These are phyloP conservation scores for Nemotelus nigrinus DNA, from an alignment of 2,888 invertebrate genomes.

Conservation along the genomic window DNA sequence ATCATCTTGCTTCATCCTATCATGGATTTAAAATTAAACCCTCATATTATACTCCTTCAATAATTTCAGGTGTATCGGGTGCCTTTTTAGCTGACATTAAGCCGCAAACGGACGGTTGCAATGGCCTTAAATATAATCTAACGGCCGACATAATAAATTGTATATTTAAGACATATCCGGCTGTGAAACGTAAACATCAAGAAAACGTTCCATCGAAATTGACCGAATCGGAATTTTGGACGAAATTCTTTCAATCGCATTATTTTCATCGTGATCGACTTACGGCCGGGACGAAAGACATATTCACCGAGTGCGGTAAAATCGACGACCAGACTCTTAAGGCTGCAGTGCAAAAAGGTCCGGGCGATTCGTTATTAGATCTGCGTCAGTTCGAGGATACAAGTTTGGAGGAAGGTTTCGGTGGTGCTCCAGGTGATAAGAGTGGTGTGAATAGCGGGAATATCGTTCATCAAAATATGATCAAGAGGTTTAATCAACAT, in stretches of 20 bases:
- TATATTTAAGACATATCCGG: constrained; percentile 99
- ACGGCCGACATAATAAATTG: constrained; percentile 97
- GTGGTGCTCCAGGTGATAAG: constrained; percentile 63
- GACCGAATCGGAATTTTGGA: constrained; percentile 98
- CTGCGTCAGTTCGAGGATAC: constrained; percentile 82
- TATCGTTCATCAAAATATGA: constrained; percentile 89
- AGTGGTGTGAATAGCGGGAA: constrained; percentile 67
- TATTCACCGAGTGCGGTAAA: constrained; percentile 98
- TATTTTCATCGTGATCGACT: constrained; percentile 97
- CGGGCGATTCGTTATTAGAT: constrained; percentile 85
- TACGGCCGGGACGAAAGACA: constrained; percentile 89
- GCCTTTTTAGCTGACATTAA: constrained; percentile 92
- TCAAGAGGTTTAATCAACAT: constrained; percentile 96
- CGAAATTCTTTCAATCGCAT: constrained; percentile 99
- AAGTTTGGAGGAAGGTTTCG: constrained; percentile 73
- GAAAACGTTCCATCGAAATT: constrained; percentile 96
- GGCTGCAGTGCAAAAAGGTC: constrained; percentile 80
- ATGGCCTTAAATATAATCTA: constrained; percentile 96
- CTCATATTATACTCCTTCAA: background rate
- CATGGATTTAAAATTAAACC: too few relatives aligned
- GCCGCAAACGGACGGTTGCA: constrained; percentile 96
- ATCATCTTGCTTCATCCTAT: too few relatives aligned
- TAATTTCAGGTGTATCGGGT: constrained; percentile 72
- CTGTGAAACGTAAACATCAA: constrained; percentile 94
- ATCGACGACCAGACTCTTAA: constrained; percentile 87